Base-by-base conservation (phyloP, 2,113 vertebrate species). In the Aythya baeri region DNA sequence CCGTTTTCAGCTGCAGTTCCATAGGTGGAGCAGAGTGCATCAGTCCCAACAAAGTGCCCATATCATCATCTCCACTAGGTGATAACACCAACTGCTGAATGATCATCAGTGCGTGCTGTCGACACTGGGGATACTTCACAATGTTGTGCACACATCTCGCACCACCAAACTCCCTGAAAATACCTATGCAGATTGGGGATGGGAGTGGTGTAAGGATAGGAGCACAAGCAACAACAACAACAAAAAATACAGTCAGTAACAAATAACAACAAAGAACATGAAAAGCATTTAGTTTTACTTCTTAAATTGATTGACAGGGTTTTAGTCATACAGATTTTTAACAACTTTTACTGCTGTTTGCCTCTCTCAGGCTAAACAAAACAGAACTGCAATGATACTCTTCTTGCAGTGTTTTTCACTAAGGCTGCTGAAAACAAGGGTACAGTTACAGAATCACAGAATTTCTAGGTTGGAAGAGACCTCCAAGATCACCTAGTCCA, bases 61-160 rank as follows among this genome's bases (percentile, higher is more conserved):
- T 99, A 95, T 99, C 99, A 3, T 99, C 99, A 4, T 99, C 99
- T 3, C 99, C 99, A 8, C 98, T 99, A 9, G 99, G 98, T 4
- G 99, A 99, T 41, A 99, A 94, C 78, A 99, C 99, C 93, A 99
- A 86, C 97, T 99, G 99, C 98, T 99, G 99, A 91, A 99, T 99
- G 92, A 99, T 99, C 98, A 99, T 98, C 95, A 99, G 97, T 4
- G 99, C 99, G 1, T 99, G 99, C 91, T 99, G 99, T 12, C 99
- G 98, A 84, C 99, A 99, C 89, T 99, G 99, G 0, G 98, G 98
- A 76, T 99, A 99, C 97, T 98, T 99, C 25, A 99, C 98, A 8
- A 99, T 99, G 96, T 99, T 99, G 97, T 99, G 99, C 3, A 99
- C 99, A 7, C 99, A 99, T 8, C 99, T 98, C 0, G 99, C 99